A percentile compares a stretch with the other conserved stretches of the same genome.
phyloP scores from a whole-genome alignment of 2,888 invertebrate species.

The Digitonthophagus gazella region DNA sequence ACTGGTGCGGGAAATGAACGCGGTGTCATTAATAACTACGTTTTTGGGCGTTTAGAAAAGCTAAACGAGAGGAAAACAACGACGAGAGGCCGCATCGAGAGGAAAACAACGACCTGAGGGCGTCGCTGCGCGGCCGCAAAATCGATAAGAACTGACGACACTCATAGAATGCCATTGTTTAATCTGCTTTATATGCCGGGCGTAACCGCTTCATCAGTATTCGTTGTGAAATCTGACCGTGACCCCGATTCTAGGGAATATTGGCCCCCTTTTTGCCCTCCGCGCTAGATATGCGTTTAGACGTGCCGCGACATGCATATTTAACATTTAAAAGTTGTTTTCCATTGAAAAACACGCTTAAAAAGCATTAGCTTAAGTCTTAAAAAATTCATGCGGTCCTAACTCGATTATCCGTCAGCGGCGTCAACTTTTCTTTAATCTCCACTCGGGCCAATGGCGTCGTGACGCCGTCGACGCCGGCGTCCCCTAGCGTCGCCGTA shows the following conservation, averaged over 20 bases:
- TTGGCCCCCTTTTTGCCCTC: background rate
- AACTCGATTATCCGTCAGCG: background rate
- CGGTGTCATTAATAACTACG: background rate
- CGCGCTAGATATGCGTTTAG: background rate
- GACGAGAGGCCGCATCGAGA: background rate
- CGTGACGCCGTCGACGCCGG: background rate
- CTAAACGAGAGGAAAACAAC: background rate
- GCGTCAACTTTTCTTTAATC: background rate
- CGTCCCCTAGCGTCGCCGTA: background rate
- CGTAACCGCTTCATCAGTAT: conserved; percentile 14
- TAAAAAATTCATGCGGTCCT: background rate
- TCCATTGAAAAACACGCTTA: background rate
- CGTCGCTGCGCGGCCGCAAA: conserved; percentile 1
- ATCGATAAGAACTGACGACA: conserved; percentile 14
- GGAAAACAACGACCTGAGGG: background rate
- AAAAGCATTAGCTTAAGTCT: no score
- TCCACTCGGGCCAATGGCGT: background rate
- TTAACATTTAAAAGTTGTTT: conserved; percentile 28
- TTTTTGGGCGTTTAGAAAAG: background rate
- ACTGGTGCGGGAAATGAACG: background rate
- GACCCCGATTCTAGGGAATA: conserved; percentile 5
- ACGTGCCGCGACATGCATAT: background rate
- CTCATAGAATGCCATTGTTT: conserved; percentile 14
- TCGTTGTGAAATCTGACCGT: conserved; percentile 13
- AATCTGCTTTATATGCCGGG: conserved; percentile 13